These are phyloP conservation scores for Hoplostethus mediterraneus DNA, from an alignment of 2,797 vertebrate species.

Conservation along the genomic window DNA sequence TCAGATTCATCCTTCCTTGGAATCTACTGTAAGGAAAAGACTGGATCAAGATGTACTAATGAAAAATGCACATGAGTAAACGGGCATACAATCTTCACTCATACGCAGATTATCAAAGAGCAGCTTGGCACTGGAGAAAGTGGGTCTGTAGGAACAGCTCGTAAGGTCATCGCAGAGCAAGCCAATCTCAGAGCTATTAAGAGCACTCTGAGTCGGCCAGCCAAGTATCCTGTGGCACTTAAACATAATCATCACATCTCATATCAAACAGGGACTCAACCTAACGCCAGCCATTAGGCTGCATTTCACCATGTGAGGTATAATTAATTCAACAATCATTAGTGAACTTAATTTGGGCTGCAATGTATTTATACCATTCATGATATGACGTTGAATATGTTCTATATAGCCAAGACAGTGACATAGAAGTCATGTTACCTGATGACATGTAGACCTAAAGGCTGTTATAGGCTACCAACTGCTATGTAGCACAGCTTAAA, in stretches of 20 bases:
- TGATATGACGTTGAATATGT: not conserved
- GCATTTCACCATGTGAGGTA: not conserved
- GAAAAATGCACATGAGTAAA: slow-evolving; percentile 8
- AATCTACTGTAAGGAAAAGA: too few relatives aligned
- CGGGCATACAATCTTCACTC: not conserved
- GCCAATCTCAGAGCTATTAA: slow-evolving; percentile 25
- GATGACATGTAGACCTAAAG: not conserved
- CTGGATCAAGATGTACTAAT: not conserved
- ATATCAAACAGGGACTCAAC: not conserved
- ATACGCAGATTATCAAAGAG: slow-evolving; percentile 43
- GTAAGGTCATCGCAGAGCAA: slow-evolving; percentile 10
- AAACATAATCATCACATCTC: slow-evolving; percentile 9
- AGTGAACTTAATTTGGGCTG: not conserved
- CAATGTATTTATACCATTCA: not conserved
- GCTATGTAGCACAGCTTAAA: not conserved
- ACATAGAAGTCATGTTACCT: not conserved
- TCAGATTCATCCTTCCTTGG: not conserved
- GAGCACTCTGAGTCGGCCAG: slow-evolving; percentile 2
- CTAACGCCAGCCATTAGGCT: not conserved
- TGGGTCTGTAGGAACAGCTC: slow-evolving; percentile 18
- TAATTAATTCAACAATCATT: slow-evolving; percentile 1
- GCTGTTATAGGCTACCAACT: not conserved
- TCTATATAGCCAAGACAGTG: not conserved
- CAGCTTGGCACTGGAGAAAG: slow-evolving; percentile 22
- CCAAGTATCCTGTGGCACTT: not conserved